phyloP scores from a whole-genome alignment of 2,888 invertebrate species.

The Oxyteleia sp. region DNA sequence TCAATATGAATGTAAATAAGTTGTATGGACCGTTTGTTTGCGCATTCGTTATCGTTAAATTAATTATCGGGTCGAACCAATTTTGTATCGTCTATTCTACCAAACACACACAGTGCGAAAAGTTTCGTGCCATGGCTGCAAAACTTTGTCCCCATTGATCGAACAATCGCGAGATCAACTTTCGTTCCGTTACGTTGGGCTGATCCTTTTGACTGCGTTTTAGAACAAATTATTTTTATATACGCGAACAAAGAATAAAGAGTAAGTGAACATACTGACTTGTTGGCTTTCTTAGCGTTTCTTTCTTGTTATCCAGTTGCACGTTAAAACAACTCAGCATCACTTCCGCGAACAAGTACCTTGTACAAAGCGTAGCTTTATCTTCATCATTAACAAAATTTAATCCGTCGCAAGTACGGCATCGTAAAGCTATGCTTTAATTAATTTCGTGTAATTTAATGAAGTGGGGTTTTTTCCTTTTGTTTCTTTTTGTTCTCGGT shows the following conservation, averaged over 20 bases:
- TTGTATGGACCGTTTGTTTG: not conserved
- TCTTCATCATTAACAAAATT: constrained; percentile 42
- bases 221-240: constrained; percentile 69
- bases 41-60: not conserved
- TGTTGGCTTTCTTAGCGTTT: constrained; percentile 27
- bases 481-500: too few relatives aligned
- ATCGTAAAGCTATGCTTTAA: constrained; percentile 47
- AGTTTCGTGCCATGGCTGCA: constrained; percentile 21
- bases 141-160: constrained; percentile 15
- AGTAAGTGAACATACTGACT: constrained; percentile 39
- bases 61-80: not conserved
- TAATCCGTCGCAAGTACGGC: constrained; percentile 15
- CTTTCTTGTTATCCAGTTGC: constrained; percentile 17
- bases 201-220: constrained; percentile 39
- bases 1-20: constrained; percentile 19
- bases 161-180: constrained; percentile 9
- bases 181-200: constrained; percentile 15
- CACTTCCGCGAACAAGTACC: constrained; percentile 8
- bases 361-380: constrained; percentile 48
- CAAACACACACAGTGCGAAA: constrained; percentile 2
- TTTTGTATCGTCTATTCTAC: not conserved
- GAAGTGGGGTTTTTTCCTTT: too few relatives aligned
- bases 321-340: constrained; percentile 19
- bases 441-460: not conserved
- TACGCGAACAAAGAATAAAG: constrained; percentile 56